These are phyloP conservation scores for Lordiphosa clarofinis DNA, from an alignment of 1,140 invertebrate species.

Conservation along the genomic window DNA sequence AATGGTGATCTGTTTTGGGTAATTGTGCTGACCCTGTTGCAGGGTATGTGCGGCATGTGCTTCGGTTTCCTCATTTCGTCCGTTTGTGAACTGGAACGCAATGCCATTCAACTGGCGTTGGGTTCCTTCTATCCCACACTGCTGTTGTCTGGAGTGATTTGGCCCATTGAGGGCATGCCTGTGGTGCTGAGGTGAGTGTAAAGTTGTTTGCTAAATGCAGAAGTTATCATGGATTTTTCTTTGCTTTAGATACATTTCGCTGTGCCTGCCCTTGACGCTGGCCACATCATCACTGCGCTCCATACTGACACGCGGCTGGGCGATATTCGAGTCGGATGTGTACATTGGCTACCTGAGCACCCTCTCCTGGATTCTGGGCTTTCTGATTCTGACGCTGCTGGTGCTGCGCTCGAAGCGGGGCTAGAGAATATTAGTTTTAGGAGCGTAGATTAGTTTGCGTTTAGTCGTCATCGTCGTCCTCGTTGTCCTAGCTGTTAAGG, in stretches of 20 bases:
- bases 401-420: constrained; percentile 89
- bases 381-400: constrained; percentile 89
- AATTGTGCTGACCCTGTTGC: constrained; percentile 90
- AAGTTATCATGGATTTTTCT: background rate
- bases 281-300: constrained; percentile 93
- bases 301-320: constrained; percentile 94
- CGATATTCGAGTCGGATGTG: constrained; percentile 88
- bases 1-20: constrained; percentile 92
- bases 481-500: constrained; percentile 25
- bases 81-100: constrained; percentile 93
- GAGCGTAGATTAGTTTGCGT: constrained; percentile 43
- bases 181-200: constrained; percentile 83
- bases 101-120: constrained; percentile 95
- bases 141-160: constrained; percentile 93
- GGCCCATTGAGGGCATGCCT: constrained; percentile 94
- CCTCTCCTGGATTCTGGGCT: constrained; percentile 92
- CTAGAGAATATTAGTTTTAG: constrained; percentile 76
- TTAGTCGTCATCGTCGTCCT: constrained; percentile 48
- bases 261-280: constrained; percentile 92
- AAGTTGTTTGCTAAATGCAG: background rate
- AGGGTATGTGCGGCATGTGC: constrained; percentile 96
- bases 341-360: constrained; percentile 94
- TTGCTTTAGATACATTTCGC: constrained; percentile 84
- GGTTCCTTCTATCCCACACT: constrained; percentile 97
- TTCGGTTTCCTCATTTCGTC: constrained; percentile 97